Base-by-base conservation (phyloP, 2,888 invertebrate genomes). In the Ormyrus pomaceus region DNA sequence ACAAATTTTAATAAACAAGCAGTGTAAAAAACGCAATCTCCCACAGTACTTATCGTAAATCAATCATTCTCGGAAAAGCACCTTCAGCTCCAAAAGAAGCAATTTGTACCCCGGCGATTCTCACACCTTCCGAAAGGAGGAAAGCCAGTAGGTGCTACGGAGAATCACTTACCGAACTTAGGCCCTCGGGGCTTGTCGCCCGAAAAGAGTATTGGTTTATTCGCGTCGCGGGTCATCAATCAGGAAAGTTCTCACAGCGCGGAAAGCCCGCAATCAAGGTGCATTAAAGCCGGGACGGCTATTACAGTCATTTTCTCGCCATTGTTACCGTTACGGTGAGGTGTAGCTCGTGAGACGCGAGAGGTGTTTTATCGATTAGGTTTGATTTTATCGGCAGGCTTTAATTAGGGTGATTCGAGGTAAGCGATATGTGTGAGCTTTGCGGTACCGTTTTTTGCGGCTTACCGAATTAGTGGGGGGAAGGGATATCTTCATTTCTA, bases 241-340 rank as follows among this genome's bases (percentile, higher is more conserved):
- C 81, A 77, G 59, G 34, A 56, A 11, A 48, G 53, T 73, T 70
- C 80, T 74, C 70, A 55, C 73, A 73, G 55, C 13, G 48, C 70
- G 55, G 55, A 50, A 70, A 73, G 19, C 62, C 78, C 13, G n/a
- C 72, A 81, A 81, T 81, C 78, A 81, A 59, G 13, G 10, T 13
- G 48, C 56, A 77, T 80, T 80, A 77, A 51, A 59, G 50, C 7
- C 46, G 19, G 50, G 50, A 51, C 55, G 34, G 68, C 9, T 65
- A 81, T 77, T 77, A 77, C 73, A 59, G 61, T 77, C 7, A 69
- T 81, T 80, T 77, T 77, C 71, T 76, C 58, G 68, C 77, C 59
- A 80, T 80, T 80, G 77, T 80, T 80, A 76, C 80, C 75, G 76
- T 80, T 80, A 79, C 34, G n/a, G n/a, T 46, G 34, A 34, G 34